Evolutionary conservation across 2,113 vertebrate genomes (phyloP).

Genomic region (Dicentrarchus labrax): DNA sequence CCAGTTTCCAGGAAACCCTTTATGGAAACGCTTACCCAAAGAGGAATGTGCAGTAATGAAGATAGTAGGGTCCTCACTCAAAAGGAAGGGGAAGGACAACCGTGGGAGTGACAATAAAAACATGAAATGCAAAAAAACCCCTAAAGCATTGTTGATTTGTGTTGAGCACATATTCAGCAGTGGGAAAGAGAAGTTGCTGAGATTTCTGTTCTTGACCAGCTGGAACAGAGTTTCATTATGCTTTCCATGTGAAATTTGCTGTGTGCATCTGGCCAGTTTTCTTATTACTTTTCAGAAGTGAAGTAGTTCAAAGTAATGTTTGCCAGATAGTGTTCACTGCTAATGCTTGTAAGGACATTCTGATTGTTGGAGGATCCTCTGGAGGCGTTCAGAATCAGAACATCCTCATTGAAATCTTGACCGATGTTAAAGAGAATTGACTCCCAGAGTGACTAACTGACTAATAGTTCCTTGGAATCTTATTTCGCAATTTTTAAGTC

Average conservation of each 20-base stretch:
- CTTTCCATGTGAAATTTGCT: neutral
- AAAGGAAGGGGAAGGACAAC: neutral
- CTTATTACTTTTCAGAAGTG: neutral
- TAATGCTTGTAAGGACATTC: neutral
- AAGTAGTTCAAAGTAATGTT: neutral
- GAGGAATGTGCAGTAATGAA: neutral
- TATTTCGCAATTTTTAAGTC: neutral
- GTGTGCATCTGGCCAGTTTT: neutral
- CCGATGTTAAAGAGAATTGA: neutral
- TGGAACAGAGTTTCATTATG: neutral
- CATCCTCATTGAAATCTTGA: neutral
- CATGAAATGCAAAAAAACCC: neutral
- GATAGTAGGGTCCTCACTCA: no score
- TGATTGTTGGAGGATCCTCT: neutral
- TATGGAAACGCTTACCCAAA: neutral
- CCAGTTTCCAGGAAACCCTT: slow-evolving; percentile 20
- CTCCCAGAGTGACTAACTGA: neutral
- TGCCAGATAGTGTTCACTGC: neutral
- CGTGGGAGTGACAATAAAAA: neutral
- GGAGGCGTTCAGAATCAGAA: neutral
- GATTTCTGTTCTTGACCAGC: slow-evolving; percentile 12
- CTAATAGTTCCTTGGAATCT: neutral
- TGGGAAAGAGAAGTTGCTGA: neutral
- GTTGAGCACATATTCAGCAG: neutral
- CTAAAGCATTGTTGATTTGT: neutral